phyloP scores from a whole-genome alignment of 2,113 vertebrate species.

The Dinomys branickii region DNA sequence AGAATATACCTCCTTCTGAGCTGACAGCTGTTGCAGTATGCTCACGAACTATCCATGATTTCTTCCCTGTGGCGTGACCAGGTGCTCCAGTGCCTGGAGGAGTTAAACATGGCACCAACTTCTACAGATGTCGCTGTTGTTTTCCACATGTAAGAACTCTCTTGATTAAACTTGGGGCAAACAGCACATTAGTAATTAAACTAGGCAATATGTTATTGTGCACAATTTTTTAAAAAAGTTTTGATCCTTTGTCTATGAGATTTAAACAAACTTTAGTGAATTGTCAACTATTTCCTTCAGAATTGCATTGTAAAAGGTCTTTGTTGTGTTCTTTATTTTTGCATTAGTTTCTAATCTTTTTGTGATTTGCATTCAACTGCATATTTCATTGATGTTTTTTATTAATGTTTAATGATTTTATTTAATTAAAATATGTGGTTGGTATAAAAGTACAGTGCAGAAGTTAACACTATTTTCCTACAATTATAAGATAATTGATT shows the following conservation, averaged over 20 bases:
- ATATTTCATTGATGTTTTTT: neutral
- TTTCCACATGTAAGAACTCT: constrained; percentile 75
- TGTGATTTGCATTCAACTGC: neutral
- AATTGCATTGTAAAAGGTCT: neutral
- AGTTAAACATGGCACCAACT: constrained; percentile 79
- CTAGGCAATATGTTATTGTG: constrained; percentile 62
- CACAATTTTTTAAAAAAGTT: constrained; percentile 35
- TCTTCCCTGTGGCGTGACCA: constrained; percentile 84
- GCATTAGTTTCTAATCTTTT: neutral
- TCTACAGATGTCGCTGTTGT: constrained; percentile 84
- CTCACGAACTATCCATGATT: constrained; percentile 79
- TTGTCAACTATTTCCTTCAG: neutral
- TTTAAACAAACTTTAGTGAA: constrained; percentile 58
- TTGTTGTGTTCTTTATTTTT: neutral
- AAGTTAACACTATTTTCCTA: neutral
- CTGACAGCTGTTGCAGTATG: constrained; percentile 83
- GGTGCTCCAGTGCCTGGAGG: constrained; percentile 82
- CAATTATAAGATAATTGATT: neutral
- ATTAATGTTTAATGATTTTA: constrained; percentile 6
- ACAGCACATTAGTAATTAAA: constrained; percentile 83
- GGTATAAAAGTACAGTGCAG: neutral
- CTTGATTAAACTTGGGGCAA: constrained; percentile 81
- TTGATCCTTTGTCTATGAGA: neutral
- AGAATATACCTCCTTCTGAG: constrained; percentile 82
- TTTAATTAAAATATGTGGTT: neutral